Percentiles rank a stretch among this genome's conserved stretches.
phyloP scores from a whole-genome alignment of 2,888 invertebrate genomes.

The Chouioia cunea region DNA sequence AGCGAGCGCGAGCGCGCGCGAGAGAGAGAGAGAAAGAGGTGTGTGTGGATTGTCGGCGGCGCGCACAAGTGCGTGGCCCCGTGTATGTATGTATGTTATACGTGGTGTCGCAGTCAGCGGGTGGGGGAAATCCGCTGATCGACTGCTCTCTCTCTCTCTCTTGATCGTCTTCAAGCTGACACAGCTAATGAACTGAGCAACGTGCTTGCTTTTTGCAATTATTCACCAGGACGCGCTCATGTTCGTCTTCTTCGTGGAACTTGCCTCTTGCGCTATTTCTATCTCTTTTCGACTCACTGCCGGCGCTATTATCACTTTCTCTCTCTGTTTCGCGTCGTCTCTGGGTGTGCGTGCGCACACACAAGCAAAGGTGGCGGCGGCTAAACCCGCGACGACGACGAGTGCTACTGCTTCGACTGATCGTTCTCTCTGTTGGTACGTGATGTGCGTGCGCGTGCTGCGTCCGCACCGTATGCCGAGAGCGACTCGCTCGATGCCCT shows the following conservation, averaged over 20 bases:
- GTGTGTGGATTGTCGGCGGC: slow-evolving; percentile 35
- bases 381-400: not conserved
- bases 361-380: slow-evolving; percentile 25
- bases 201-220: no score
- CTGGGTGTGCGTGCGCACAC: slow-evolving; percentile 29
- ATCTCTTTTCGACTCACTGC: slow-evolving; percentile 15
- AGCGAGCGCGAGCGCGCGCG: slow-evolving; percentile 15
- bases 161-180: no score
- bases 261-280: no score
- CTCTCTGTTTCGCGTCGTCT: slow-evolving; percentile 21
- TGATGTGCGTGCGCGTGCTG: not conserved
- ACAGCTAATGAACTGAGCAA: no score
- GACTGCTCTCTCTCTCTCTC: not conserved
- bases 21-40: slow-evolving; percentile 22
- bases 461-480: no score
- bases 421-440: not conserved
- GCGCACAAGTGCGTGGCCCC: slow-evolving; percentile 25
- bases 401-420: not conserved
- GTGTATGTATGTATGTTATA: slow-evolving; percentile 10
- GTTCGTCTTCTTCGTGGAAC: no score
- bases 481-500: not conserved
- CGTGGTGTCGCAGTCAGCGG: slow-evolving; percentile 8
- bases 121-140: slow-evolving; percentile 47
- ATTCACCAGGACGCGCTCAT: no score
- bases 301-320: not conserved